A percentile compares a stretch with the other conserved stretches of the same genome.
phyloP scores from a whole-genome alignment of 2,888 invertebrate genomes.

The Caenorhabditis sp. region DNA sequence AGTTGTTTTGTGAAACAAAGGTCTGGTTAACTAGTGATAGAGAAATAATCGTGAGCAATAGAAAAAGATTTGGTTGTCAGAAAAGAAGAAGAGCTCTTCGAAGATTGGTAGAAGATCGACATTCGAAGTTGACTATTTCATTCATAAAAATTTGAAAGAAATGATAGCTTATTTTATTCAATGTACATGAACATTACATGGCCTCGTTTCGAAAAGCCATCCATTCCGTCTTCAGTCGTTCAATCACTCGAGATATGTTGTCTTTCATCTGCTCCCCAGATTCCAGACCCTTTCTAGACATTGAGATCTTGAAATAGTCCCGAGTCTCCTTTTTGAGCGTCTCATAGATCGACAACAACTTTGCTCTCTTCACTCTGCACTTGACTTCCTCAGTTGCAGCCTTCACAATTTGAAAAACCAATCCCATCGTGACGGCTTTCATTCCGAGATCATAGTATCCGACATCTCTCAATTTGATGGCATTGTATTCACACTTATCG shows the following conservation, averaged over 20 bases:
- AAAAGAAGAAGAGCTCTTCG: too few relatives aligned
- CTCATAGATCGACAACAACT: constrained; percentile 1
- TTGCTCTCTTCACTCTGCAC: neutral
- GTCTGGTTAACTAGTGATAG: too few relatives aligned
- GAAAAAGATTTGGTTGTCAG: too few relatives aligned
- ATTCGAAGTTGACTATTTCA: too few relatives aligned
- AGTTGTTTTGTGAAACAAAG: too few relatives aligned
- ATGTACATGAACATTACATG: neutral
- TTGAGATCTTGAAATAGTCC: neutral
- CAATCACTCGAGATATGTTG: neutral
- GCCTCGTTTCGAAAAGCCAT: neutral
- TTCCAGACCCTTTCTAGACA: neutral
- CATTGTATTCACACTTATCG: constrained; percentile 28
- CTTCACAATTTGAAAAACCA: constrained; percentile 6
- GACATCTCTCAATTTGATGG: constrained; percentile 6
- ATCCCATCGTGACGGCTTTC: constrained; percentile 4
- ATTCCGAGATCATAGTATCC: constrained; percentile 10
- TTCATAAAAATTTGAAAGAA: too few relatives aligned
- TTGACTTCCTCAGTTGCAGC: neutral
- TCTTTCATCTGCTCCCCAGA: neutral
- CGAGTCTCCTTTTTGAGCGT: neutral
- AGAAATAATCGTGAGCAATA: too few relatives aligned
- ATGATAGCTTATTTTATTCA: too few relatives aligned
- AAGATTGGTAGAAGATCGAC: too few relatives aligned
- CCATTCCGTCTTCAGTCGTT: constrained; percentile 4